Evolutionary conservation across 2,888 invertebrate species (phyloP).

Genomic region (Oasisia sp.): DNA sequence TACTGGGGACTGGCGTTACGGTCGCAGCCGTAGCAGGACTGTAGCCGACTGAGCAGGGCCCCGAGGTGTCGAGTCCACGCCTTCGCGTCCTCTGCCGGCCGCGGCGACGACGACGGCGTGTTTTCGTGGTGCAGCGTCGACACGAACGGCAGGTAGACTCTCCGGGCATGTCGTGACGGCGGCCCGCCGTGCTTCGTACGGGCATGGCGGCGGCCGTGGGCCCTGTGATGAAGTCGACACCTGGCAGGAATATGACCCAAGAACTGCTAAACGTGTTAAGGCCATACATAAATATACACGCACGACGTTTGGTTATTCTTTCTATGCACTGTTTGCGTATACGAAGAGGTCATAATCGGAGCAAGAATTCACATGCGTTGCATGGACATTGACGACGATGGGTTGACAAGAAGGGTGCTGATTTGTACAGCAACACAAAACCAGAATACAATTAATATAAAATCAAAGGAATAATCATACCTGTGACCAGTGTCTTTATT

Average conservation of each 20-base stretch:
- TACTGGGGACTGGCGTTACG: constrained; percentile 54
- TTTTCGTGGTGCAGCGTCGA: not conserved
- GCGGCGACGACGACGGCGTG: not conserved
- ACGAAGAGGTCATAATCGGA: not conserved
- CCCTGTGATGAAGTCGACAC: not conserved
- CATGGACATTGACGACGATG: no score
- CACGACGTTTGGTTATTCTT: not conserved
- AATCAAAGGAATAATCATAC: not conserved
- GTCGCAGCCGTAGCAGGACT: constrained; percentile 59
- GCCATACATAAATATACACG: not conserved
- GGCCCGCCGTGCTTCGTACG: not conserved
- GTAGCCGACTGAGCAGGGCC: constrained; percentile 47
- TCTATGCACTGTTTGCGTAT: not conserved
- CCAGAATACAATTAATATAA: not conserved
- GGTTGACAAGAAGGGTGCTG: no score
- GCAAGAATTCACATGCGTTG: no score
- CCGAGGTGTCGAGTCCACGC: constrained; percentile 51
- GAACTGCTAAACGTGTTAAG: not conserved
- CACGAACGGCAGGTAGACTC: constrained; percentile 27
- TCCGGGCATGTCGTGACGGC: not conserved
- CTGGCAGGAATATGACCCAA: not conserved
- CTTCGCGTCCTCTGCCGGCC: constrained; percentile 36
- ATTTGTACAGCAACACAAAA: not conserved
- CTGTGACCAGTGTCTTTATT: not conserved
- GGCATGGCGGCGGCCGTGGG: not conserved